Evolutionary conservation across 2,888 invertebrate species (phyloP).

Genomic region (Acholoe squamosa): DNA sequence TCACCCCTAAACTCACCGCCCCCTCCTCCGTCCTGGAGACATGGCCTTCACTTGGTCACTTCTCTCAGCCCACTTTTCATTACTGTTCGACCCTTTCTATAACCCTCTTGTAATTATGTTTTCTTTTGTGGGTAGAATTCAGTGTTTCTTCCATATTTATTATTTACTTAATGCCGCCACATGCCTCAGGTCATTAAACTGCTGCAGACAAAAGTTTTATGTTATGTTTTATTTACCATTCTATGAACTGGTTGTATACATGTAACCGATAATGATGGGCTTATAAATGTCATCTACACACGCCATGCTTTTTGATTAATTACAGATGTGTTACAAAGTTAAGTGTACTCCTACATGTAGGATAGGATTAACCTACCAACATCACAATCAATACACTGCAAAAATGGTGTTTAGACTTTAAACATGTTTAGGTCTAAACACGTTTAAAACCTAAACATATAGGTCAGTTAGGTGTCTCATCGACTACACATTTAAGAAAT

Average conservation of each 20-base stretch:
- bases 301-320: neutral
- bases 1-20: neutral
- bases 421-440: too few relatives aligned
- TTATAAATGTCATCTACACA: constrained; percentile 32
- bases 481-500: too few relatives aligned
- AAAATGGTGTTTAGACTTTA: too few relatives aligned
- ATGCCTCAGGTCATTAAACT: constrained; percentile 19
- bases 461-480: too few relatives aligned
- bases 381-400: neutral
- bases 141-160: neutral
- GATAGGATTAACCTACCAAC: neutral
- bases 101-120: too few relatives aligned
- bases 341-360: neutral
- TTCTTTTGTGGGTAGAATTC: too few relatives aligned
- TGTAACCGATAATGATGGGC: neutral
- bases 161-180: neutral
- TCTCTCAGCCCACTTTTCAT: neutral
- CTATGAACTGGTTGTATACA: neutral
- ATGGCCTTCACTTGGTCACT: neutral
- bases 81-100: neutral
- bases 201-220: constrained; percentile 12
- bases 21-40: neutral
- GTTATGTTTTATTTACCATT: constrained; percentile 6
- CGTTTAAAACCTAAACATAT: too few relatives aligned
- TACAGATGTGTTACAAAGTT: neutral